These are phyloP conservation scores for Clarias platycephalus DNA, from an alignment of 2,797 vertebrate species.

Conservation along the genomic window DNA sequence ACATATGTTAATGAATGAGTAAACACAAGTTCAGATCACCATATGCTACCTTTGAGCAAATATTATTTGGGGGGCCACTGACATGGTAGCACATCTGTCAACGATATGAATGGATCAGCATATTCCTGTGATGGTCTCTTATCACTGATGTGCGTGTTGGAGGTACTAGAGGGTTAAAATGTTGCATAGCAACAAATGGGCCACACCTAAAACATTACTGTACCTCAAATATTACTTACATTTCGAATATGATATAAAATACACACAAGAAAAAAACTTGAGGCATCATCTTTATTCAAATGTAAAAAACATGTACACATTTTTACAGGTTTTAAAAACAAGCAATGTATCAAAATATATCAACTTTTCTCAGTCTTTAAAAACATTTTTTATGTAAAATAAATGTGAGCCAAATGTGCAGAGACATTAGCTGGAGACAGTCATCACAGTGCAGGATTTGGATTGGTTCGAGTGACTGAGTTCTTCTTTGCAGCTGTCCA, in stretches of 20 bases:
- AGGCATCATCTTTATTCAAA: conserved; percentile 69
- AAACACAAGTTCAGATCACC: background rate
- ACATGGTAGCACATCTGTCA: background rate
- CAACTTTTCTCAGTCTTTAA: conserved; percentile 33
- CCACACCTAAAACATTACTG: background rate
- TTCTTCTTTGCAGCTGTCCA: conserved; percentile 71
- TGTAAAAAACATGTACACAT: conserved; percentile 66
- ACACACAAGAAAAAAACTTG: conserved; percentile 53
- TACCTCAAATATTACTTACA: background rate
- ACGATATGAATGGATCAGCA: background rate
- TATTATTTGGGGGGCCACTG: background rate
- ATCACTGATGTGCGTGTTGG: background rate
- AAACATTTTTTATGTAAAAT: conserved; percentile 54
- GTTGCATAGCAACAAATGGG: background rate
- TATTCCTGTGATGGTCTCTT: background rate
- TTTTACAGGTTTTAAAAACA: conserved; percentile 71
- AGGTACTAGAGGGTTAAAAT: background rate
- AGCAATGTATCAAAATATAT: conserved; percentile 58
- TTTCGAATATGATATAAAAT: background rate
- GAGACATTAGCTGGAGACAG: conserved; percentile 68
- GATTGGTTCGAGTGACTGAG: conserved; percentile 68
- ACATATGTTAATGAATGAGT: background rate
- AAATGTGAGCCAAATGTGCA: background rate
- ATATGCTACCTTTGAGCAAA: background rate
- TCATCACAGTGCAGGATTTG: conserved; percentile 71